Base-by-base conservation (phyloP, 1,140 invertebrate species). In the Psilanteris sp. region DNA sequence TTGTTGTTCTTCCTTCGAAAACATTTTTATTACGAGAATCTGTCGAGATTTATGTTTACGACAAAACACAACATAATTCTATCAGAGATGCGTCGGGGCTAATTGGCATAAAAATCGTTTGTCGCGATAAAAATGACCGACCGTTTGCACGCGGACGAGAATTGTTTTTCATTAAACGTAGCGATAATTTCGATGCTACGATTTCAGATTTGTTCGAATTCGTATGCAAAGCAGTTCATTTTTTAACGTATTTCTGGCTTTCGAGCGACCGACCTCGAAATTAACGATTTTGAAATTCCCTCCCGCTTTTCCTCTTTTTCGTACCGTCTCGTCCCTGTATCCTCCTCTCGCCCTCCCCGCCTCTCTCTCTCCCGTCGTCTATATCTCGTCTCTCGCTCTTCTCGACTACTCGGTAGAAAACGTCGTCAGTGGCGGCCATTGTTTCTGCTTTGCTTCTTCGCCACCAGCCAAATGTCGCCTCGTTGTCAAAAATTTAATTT, bases 241-340 rank as follows among this genome's bases (percentile, higher is more conserved):
- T 34, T 11, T 61, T 13, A 9, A 22, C 20, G 29, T 31, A 29
- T 37, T 61, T 48, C 26, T 27, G 26, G 57, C 31, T 54, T 46
- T 24, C 48, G 29, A 62, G 48, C 55, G 46, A 55, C 24, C 67
- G 68, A 64, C 71, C 71, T 74, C 61, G 61, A 67, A 74, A 61
- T 55, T 66, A 67, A 74, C 71, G 71, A 74, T 74, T 74, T 74
- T 61, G 44, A 74, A 74, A 74, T 74, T 66, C 54, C 61, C 61
- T 54, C 44, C 54, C 50, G 27, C 68, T 34, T 57, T 74, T 54
- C 44, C 52, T 61, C 52, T 61, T 74, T 66, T 59, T 52, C 59
- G 43, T 24, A 31, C 18, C 52, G 36, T 50, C 34, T 18, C 34
- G 36, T 46, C 34, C 31, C n/a, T n/a, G 14, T 13, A 2, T 22